Percentiles rank a stretch among this genome's conserved stretches.
Evolutionary conservation across 2,113 vertebrate species (phyloP).

Genomic region (Trichechus manatus): DNA sequence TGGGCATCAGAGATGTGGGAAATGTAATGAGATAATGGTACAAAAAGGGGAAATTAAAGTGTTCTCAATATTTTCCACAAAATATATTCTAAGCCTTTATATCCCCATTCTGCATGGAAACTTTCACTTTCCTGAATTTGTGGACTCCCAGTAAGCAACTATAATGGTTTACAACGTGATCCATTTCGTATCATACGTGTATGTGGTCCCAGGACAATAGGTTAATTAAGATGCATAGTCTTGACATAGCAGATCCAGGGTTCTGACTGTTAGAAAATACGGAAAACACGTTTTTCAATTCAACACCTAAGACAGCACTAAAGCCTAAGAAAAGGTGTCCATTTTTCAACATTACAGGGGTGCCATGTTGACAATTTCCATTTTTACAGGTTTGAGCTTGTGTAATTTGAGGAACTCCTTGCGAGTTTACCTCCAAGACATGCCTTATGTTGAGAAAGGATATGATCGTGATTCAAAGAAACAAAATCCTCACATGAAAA

Average conservation of each 20-base stretch:
- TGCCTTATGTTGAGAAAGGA: constrained; percentile 25
- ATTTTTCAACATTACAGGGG: neutral
- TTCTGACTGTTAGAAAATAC: neutral
- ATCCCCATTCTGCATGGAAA: neutral
- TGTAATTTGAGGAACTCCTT: neutral
- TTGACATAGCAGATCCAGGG: constrained; percentile 23
- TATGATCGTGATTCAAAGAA: neutral
- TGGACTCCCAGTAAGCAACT: neutral
- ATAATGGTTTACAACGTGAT: neutral
- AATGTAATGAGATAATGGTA: constrained; percentile 71
- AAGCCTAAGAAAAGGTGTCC: neutral
- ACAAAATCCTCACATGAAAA: neutral
- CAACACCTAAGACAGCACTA: neutral
- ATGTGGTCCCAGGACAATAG: neutral
- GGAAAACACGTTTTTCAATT: constrained; percentile 5
- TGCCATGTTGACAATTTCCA: neutral
- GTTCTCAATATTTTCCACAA: constrained; percentile 60
- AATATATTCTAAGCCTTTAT: neutral
- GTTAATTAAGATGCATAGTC: constrained; percentile 24
- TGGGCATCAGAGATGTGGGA: constrained; percentile 41
- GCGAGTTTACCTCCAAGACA: neutral
- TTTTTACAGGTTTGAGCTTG: constrained; percentile 22
- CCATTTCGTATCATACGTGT: neutral
- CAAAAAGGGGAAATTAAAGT: constrained; percentile 74
- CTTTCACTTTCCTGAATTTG: neutral